These are phyloP conservation scores for Penaeus indicus DNA, from an alignment of 1,140 invertebrate genomes.

Conservation along the genomic window DNA sequence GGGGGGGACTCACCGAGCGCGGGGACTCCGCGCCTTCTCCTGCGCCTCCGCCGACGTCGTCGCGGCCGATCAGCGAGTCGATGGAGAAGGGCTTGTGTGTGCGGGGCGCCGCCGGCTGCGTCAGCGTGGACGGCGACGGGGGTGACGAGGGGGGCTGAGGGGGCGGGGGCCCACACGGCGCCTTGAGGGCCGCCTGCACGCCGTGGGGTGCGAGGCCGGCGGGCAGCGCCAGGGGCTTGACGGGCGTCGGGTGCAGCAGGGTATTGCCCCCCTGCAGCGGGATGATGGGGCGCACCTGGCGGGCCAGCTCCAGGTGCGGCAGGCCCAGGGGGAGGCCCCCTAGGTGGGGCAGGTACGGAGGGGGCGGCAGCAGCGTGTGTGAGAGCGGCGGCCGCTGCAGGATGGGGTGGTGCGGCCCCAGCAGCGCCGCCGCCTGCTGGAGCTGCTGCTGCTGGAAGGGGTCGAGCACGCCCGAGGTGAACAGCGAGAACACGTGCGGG, in stretches of 20 bases:
- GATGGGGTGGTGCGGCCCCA: conserved; percentile 65
- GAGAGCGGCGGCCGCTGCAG: conserved; percentile 66
- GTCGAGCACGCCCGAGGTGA: conserved; percentile 61
- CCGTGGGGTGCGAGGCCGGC: conserved; percentile 67
- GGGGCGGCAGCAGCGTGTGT: conserved; percentile 70
- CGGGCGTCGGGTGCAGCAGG: conserved; percentile 71
- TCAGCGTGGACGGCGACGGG: conserved; percentile 45
- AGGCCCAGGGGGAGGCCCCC: conserved; percentile 66
- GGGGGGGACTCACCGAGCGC: conserved; percentile 47
- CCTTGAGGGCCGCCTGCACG: conserved; percentile 45
- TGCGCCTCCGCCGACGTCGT: conserved; percentile 38
- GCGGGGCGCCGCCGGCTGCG: conserved; percentile 36
- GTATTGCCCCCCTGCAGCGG: conserved; percentile 65
- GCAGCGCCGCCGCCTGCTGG: conserved; percentile 64
- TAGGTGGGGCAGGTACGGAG: conserved; percentile 71
- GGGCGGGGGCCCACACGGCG: conserved; percentile 43
- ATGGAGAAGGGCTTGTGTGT: conserved; percentile 66
- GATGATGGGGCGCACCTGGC: conserved; percentile 61
- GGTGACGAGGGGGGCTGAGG: conserved; percentile 50
- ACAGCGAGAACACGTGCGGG: conserved; percentile 66
- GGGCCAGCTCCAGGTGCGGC: conserved; percentile 64
- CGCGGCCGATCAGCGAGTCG: conserved; percentile 67
- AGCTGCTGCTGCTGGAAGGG: conserved; percentile 67
- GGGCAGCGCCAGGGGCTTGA: conserved; percentile 68
- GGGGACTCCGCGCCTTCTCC: conserved; percentile 44